These are phyloP conservation scores for Rattus rattus DNA, from an alignment of 2,113 vertebrate species.

Conservation along the genomic window DNA sequence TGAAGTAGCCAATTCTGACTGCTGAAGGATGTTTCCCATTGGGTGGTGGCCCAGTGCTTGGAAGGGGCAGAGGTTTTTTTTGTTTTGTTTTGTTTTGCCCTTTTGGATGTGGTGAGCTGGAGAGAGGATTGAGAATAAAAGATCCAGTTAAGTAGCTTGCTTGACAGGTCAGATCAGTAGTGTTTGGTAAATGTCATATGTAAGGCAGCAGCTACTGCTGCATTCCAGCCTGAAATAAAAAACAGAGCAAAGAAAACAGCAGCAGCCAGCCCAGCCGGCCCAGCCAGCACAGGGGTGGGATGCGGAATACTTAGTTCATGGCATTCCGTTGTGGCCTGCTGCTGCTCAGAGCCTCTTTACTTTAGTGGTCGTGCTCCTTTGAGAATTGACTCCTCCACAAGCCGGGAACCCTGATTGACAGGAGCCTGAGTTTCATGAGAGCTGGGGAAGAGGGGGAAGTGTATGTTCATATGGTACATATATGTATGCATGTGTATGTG, in stretches of 20 bases:
- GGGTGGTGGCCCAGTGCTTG: background rate
- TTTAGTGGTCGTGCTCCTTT: background rate
- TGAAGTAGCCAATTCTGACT: background rate
- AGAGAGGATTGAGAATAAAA: constrained; percentile 20
- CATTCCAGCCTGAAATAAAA: background rate
- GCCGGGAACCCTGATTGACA: background rate
- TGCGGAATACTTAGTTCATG: background rate
- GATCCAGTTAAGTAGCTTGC: background rate
- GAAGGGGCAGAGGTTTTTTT: background rate
- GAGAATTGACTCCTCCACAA: background rate
- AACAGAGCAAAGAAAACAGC: constrained; percentile 53
- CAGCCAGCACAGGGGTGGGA: background rate
- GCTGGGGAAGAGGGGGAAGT: background rate
- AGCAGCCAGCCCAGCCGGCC: background rate
- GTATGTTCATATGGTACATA: no score
- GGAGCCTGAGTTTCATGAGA: background rate
- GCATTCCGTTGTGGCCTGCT: background rate
- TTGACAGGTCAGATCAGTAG: constrained; percentile 46
- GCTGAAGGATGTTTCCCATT: background rate
- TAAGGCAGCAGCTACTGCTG: background rate
- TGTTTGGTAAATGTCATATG: constrained; percentile 17
- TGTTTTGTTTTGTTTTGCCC: background rate
- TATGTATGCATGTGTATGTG: no score
- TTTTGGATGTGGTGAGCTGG: constrained; percentile 6
- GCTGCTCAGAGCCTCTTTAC: background rate